Evolutionary conservation across 1,140 invertebrate genomes (phyloP).

Genomic region (Meloidogyne exigua): DNA sequence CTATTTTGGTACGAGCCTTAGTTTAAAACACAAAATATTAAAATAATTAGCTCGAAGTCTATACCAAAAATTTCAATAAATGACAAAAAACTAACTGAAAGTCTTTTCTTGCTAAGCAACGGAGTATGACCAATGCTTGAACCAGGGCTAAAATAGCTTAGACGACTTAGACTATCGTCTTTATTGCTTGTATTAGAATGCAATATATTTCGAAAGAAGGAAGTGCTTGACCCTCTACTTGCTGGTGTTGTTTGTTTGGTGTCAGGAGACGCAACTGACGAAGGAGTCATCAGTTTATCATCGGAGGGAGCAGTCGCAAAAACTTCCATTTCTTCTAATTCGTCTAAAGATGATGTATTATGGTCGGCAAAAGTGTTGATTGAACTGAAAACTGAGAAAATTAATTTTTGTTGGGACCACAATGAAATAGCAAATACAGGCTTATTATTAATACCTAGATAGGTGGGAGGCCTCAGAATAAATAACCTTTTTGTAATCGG

Average conservation of each 20-base stretch:
- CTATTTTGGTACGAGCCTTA: too few species aligned
- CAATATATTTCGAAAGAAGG: constrained; percentile 14
- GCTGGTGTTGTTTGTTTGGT: background rate
- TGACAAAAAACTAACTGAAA: background rate
- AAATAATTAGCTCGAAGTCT: too few species aligned
- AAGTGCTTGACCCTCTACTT: background rate
- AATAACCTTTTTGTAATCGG: constrained; percentile 52
- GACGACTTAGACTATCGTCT: constrained; percentile 1
- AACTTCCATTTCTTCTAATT: constrained; percentile 7
- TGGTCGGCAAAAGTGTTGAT: constrained; percentile 17
- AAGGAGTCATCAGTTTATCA: background rate
- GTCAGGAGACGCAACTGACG: background rate
- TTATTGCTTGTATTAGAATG: background rate
- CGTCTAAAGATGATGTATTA: background rate
- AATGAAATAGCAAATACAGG: too few species aligned
- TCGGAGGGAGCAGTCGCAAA: background rate
- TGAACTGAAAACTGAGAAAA: constrained; percentile 5
- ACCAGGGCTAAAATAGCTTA: constrained; percentile 9
- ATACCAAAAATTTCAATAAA: constrained; percentile 20
- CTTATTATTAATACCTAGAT: too few species aligned
- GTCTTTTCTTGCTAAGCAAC: constrained; percentile 18
- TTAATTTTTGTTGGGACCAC: background rate
- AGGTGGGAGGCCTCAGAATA: background rate
- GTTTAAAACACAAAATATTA: too few species aligned
- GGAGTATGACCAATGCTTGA: constrained; percentile 7